These are phyloP conservation scores for Parascotia fuliginaria DNA, from an alignment of 2,888 invertebrate species.

Conservation along the genomic window DNA sequence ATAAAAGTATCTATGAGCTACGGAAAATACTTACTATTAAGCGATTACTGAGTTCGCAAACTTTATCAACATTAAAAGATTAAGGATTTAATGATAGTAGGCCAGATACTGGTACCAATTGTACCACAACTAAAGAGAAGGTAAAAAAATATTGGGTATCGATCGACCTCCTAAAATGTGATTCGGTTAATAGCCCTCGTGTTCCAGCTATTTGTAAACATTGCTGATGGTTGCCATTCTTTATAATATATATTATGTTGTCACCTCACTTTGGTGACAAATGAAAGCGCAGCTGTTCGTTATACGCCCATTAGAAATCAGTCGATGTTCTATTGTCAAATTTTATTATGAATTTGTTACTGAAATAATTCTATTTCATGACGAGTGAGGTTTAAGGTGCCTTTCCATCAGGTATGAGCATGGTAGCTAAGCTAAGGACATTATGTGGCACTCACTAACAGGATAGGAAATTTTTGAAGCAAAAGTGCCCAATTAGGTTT, in stretches of 20 bases:
- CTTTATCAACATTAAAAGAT: background rate
- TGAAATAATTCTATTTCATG: slow-evolving; percentile 1
- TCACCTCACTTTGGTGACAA: slow-evolving; percentile 23
- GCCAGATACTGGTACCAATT: background rate
- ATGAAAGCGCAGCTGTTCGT: slow-evolving; percentile 15
- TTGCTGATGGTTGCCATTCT: slow-evolving; percentile 33
- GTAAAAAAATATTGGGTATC: background rate
- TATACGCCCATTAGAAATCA: background rate
- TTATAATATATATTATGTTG: slow-evolving; percentile 30
- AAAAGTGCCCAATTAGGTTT: too few species aligned
- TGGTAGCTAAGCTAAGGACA: too few species aligned
- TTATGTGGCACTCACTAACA: too few species aligned
- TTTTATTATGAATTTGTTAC: background rate
- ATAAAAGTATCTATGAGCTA: too few species aligned
- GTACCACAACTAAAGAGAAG: background rate
- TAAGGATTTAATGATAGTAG: background rate
- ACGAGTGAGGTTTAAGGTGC: background rate
- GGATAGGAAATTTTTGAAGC: too few species aligned
- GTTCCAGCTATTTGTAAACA: slow-evolving; percentile 37
- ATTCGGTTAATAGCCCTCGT: slow-evolving; percentile 29
- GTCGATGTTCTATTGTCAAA: background rate
- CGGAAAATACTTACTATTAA: too few species aligned
- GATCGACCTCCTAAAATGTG: slow-evolving; percentile 20
- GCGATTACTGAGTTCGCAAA: too few species aligned
- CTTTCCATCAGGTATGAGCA: too few species aligned